Evolutionary conservation across 2,888 invertebrate species (phyloP).

Genomic region (Oasisia sp.): DNA sequence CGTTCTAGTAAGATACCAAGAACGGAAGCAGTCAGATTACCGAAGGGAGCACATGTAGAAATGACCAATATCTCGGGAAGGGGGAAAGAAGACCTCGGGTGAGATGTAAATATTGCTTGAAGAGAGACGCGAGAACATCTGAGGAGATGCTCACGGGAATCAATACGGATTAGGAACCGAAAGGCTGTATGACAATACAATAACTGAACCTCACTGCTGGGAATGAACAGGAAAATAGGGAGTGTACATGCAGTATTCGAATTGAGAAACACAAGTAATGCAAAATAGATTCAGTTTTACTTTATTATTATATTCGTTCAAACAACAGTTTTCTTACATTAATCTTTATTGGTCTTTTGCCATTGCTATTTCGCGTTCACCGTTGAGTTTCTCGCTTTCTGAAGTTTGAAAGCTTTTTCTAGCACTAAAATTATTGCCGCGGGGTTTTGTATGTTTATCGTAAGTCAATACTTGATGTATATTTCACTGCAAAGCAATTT

Average conservation of each 20-base stretch:
- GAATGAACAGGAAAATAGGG: too few species aligned
- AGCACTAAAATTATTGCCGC: not conserved
- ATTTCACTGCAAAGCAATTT: not conserved
- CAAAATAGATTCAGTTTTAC: not conserved
- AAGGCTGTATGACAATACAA: too few species aligned
- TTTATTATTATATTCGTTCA: not conserved
- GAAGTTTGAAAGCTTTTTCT: not conserved
- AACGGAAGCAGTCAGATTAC: too few species aligned
- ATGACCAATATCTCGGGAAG: too few species aligned
- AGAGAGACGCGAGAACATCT: too few species aligned
- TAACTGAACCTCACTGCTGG: too few species aligned
- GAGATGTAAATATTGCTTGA: too few species aligned
- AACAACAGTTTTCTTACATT: not conserved
- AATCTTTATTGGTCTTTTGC: not conserved
- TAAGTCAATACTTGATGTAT: not conserved
- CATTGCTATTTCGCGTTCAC: not conserved
- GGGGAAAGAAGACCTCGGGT: too few species aligned
- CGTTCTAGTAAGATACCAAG: too few species aligned
- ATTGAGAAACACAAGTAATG: not conserved
- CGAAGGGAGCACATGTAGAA: too few species aligned
- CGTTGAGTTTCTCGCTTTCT: not conserved
- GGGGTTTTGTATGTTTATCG: not conserved
- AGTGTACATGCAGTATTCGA: not conserved
- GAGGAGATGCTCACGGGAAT: too few species aligned
- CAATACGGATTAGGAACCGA: too few species aligned